A percentile compares a stretch with the other conserved stretches of the same genome.
Conservation (phyloP, 2,797 vertebrate species). For the Schizopygopsis pylzovi region DNA sequence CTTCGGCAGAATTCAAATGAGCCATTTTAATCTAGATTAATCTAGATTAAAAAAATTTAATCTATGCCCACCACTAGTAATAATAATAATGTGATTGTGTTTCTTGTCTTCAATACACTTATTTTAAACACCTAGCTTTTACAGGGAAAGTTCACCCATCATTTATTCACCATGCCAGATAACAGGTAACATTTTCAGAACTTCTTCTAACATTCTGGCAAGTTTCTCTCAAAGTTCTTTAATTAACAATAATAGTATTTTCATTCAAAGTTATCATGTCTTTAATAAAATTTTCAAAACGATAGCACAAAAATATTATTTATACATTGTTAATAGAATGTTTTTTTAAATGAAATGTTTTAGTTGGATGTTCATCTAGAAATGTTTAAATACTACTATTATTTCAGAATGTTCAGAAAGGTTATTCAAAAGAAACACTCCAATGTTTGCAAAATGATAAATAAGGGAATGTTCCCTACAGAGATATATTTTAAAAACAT, state of each 20-base stretch:
- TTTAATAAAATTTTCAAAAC: not conserved
- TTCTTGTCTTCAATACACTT: not conserved
- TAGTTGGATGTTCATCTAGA: not conserved
- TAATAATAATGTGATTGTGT: conserved; percentile 4
- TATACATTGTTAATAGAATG: not conserved
- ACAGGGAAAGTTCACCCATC: not conserved
- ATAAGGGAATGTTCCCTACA: not conserved
- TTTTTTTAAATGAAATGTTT: not conserved
- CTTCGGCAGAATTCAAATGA: too few relatives aligned
- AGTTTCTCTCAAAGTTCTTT: not conserved
- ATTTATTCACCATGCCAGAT: not conserved
- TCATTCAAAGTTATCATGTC: not conserved
- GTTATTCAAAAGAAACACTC: not conserved
- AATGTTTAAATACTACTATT: not conserved
- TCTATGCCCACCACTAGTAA: too few relatives aligned
- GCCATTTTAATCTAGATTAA: too few relatives aligned
- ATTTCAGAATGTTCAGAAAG: not conserved
- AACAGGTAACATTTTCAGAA: not conserved
- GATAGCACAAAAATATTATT: not conserved
- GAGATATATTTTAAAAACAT: too few relatives aligned
- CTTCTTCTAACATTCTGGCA: not conserved
- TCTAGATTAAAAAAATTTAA: too few relatives aligned
- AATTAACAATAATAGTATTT: not conserved
- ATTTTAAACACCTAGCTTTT: conserved; percentile 9
- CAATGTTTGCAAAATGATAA: not conserved